Percentiles rank a stretch among this genome's conserved stretches.
phyloP scores from a whole-genome alignment of 2,888 invertebrate species.

The Orchesella flavescens region DNA sequence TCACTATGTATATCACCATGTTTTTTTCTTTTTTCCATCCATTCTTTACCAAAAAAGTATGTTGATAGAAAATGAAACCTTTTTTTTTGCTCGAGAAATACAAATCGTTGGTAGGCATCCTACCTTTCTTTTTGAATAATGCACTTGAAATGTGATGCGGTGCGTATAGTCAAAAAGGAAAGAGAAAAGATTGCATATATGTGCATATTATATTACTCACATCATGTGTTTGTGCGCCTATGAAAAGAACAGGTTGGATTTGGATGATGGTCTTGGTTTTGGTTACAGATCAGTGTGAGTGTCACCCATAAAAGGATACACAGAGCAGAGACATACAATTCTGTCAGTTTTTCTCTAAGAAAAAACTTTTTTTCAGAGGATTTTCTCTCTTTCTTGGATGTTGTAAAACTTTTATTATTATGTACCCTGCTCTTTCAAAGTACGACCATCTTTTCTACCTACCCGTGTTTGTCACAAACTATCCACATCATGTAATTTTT shows the following conservation, averaged over 20 bases:
- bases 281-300: not conserved
- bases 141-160: too few relatives aligned
- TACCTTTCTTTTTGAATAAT: too few relatives aligned
- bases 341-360: too few relatives aligned
- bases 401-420: slow-evolving; percentile 50
- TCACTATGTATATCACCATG: not conserved
- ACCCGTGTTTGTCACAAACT: slow-evolving; percentile 28
- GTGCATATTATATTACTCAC: slow-evolving; percentile 8
- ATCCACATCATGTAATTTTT: not conserved
- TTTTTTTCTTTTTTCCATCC: not conserved
- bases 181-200: not conserved
- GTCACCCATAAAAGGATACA: slow-evolving; percentile 19
- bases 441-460: too few relatives aligned
- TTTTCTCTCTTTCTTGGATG: not conserved
- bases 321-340: too few relatives aligned
- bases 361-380: not conserved
- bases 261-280: not conserved
- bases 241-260: slow-evolving; percentile 7
- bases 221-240: too few relatives aligned
- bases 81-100: slow-evolving; percentile 4
- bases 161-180: too few relatives aligned
- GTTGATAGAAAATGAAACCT: slow-evolving; percentile 1
- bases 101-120: not conserved
- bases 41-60: not conserved
- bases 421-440: slow-evolving; percentile 14